phyloP scores from a whole-genome alignment of 2,888 invertebrate genomes.

The Orthosia gracilis region DNA sequence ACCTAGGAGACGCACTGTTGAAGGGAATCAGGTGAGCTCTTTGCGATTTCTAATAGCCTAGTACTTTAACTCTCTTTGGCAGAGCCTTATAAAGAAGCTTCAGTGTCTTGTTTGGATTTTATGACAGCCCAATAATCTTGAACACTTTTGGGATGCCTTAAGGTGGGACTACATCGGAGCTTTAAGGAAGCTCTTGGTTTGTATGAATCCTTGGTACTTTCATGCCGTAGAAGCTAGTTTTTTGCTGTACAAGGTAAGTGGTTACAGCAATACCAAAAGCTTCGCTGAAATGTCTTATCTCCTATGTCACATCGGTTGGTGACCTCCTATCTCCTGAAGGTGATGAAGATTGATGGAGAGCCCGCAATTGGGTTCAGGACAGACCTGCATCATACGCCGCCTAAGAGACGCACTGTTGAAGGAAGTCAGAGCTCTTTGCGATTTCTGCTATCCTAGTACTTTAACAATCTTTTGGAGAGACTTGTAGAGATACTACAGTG shows the following conservation, averaged over 20 bases:
- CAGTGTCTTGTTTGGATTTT: neutral
- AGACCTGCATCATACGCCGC: constrained; percentile 92
- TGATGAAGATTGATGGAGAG: constrained; percentile 96
- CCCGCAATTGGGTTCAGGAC: constrained; percentile 96
- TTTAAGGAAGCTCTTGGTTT: neutral
- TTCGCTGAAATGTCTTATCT: constrained; percentile 74
- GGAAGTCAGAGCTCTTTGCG: constrained; percentile 26
- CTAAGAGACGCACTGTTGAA: constrained; percentile 81
- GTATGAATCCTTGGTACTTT: constrained; percentile 5
- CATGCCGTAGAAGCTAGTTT: neutral
- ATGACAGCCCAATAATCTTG: neutral
- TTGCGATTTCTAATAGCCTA: constrained; percentile 4
- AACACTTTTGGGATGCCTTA: neutral
- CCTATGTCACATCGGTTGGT: constrained; percentile 93
- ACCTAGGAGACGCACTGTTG: constrained; percentile 81
- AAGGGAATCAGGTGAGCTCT: constrained; percentile 76
- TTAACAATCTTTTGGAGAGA: too few relatives aligned
- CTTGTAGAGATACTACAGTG: too few relatives aligned
- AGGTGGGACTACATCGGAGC: neutral
- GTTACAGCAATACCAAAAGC: neutral
- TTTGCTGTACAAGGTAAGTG: neutral
- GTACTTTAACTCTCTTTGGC: constrained; percentile 5
- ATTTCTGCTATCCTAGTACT: neutral
- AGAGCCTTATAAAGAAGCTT: neutral
- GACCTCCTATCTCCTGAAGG: constrained; percentile 97